These are phyloP conservation scores for Trachemys scripta DNA, from an alignment of 2,113 vertebrate genomes.

Conservation along the genomic window DNA sequence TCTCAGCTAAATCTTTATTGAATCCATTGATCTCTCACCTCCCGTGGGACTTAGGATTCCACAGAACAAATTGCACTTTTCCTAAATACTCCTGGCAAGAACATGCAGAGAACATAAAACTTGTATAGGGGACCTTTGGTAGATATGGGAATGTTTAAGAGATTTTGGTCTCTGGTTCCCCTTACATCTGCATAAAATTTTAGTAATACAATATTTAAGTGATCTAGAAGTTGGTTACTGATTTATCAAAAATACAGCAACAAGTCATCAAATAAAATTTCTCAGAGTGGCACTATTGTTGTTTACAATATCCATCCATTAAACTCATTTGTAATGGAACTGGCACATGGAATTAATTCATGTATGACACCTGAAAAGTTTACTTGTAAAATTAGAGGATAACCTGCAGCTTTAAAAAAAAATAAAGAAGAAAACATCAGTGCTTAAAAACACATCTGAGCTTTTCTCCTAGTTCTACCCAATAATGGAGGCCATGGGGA, in stretches of 20 bases:
- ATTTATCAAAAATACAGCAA: background rate
- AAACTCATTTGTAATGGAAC: background rate
- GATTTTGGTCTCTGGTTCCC: background rate
- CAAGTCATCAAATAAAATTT: background rate
- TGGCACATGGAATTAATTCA: background rate
- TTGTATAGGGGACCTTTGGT: background rate
- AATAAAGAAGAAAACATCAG: background rate
- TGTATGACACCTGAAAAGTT: background rate
- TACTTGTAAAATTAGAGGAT: background rate
- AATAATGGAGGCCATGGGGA: background rate
- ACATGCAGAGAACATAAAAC: background rate
- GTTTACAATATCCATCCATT: background rate
- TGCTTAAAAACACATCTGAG: background rate
- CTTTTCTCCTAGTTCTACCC: background rate
- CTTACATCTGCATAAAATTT: background rate
- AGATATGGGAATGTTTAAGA: background rate
- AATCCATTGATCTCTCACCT: background rate
- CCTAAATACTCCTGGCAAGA: background rate
- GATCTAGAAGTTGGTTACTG: background rate
- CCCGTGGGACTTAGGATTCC: background rate
- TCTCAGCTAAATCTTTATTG: background rate
- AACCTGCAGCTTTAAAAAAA: background rate
- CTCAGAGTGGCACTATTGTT: background rate
- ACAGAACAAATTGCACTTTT: background rate
- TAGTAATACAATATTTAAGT: accelerated